phyloP scores from a whole-genome alignment of 2,113 vertebrate species.

The Microcebus murinus region DNA sequence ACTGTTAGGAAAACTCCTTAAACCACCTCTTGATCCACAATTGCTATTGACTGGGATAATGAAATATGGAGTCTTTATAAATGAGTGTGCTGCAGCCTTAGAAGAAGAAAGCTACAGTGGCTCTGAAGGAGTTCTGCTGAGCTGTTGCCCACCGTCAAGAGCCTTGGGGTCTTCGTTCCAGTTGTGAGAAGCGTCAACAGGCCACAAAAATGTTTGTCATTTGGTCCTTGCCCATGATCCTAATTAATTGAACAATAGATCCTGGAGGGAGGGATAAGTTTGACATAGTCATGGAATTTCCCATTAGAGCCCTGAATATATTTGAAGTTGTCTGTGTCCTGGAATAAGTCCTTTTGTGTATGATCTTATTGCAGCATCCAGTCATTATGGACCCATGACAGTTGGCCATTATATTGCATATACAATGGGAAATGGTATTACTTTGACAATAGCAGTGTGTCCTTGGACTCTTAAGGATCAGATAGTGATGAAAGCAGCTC shows the following conservation, averaged over 20 bases:
- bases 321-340: conserved; percentile 92
- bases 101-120: conserved; percentile 91
- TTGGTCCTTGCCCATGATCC: conserved; percentile 89
- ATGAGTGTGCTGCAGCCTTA: conserved; percentile 88
- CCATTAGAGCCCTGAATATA: conserved; percentile 92
- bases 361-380: conserved; percentile 91
- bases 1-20: conserved; percentile 91
- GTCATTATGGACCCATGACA: conserved; percentile 93
- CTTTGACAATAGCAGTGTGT: conserved; percentile 93
- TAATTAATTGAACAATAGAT: conserved; percentile 93
- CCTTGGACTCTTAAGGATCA: conserved; percentile 90
- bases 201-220: conserved; percentile 92
- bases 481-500: conserved; percentile 93
- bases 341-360: conserved; percentile 87
- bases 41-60: conserved; percentile 90
- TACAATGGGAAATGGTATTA: conserved; percentile 92
- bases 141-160: conserved; percentile 94
- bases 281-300: conserved; percentile 91
- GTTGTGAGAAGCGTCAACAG: conserved; percentile 92
- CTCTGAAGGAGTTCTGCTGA: conserved; percentile 91
- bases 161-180: conserved; percentile 93
- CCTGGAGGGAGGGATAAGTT: conserved; percentile 93
- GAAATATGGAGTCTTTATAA: conserved; percentile 89
- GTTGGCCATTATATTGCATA: conserved; percentile 91
- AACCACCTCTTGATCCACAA: conserved; percentile 89